Percentiles rank a stretch among this genome's conserved stretches.
phyloP scores from a whole-genome alignment of 1,140 invertebrate genomes.

The Episyrphus balteatus region DNA sequence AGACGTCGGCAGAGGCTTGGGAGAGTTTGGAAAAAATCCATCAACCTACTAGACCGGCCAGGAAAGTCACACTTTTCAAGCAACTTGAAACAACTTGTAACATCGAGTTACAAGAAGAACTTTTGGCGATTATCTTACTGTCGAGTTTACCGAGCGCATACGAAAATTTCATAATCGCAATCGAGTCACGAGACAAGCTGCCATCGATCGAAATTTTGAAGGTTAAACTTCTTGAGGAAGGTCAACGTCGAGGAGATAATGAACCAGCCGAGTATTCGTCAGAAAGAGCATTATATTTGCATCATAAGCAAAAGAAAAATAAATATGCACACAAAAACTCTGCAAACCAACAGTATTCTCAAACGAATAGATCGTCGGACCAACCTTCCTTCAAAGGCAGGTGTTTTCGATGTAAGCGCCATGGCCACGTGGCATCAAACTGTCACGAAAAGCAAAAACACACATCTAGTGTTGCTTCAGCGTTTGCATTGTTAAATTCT shows the following conservation, averaged over 20 bases:
- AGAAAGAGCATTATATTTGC: no score
- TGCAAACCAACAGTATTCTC: no score
- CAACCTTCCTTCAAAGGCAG: no score
- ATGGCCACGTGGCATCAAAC: no score
- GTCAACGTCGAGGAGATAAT: neutral
- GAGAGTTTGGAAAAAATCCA: constrained; percentile 7
- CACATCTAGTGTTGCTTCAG: no score
- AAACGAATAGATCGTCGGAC: no score
- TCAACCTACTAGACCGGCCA: constrained; percentile 5
- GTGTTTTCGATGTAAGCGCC: no score
- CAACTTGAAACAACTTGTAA: constrained; percentile 6
- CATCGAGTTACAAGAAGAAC: constrained; percentile 3
- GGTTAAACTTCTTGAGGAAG: constrained; percentile 8
- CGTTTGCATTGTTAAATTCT: no score
- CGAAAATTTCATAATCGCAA: constrained; percentile 10
- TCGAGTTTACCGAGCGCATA: constrained; percentile 7
- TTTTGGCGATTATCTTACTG: constrained; percentile 8
- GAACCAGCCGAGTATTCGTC: no score
- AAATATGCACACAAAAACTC: no score
- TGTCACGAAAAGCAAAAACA: no score
- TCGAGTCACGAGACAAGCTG: constrained; percentile 6
- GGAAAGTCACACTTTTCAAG: constrained; percentile 8
- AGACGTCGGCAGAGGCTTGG: constrained; percentile 3
- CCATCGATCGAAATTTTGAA: constrained; percentile 6
- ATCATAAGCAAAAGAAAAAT: no score